Evolutionary conservation across 23 tunicate genomes (phyloP), one percentile per base, ranked within the genome.

Genomic region (Botrylloides violaceus): DNA sequence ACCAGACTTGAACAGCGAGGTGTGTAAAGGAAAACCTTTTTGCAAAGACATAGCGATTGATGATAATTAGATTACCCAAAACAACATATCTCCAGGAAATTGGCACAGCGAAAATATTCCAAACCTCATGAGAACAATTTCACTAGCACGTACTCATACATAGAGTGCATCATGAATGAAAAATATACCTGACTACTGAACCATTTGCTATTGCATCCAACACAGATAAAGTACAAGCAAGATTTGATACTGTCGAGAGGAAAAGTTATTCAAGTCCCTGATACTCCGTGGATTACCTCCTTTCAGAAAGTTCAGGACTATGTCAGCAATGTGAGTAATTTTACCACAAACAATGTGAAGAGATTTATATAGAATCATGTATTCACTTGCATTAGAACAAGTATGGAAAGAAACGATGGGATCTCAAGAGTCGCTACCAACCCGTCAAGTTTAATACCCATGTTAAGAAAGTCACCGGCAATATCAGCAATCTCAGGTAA

Each of bases 181-280:
- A 43, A 7, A 43, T 43, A 7, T 43, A 7, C 9, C 12, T 43
- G 12, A 7, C 9, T 15, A 43, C 53, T 7, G 9, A 7, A 43
- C 53, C 12, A 43, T 43, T 7, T 43, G 53, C 15, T 9, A 29
- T 66, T 72, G 7, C 25, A 19, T 3, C 3, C 23, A 15, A 49
- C 58, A 21, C 59, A 86, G 95, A 80, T 56, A 65, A 86, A 86
- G 48, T 86, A 86, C 82, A 75, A 75, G 39, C 95, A 86, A 64
- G 95, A 87, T 49, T 53, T 87, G 79, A 87, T 87, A 20, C 38
- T 87, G 22, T 87, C 95, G 34, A 59, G 79, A 62, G 95, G 95
- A 4, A 87, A 87, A 71, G 86, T 87, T 0, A 87, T 87, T 32
- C 95, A 87, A 61, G 82, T 80, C n/a, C 73, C 71, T 34, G 95